Percentiles rank a stretch among this genome's conserved stretches.
Evolutionary conservation across 2,797 vertebrate genomes (phyloP).

Genomic region (Tangara arthus): DNA sequence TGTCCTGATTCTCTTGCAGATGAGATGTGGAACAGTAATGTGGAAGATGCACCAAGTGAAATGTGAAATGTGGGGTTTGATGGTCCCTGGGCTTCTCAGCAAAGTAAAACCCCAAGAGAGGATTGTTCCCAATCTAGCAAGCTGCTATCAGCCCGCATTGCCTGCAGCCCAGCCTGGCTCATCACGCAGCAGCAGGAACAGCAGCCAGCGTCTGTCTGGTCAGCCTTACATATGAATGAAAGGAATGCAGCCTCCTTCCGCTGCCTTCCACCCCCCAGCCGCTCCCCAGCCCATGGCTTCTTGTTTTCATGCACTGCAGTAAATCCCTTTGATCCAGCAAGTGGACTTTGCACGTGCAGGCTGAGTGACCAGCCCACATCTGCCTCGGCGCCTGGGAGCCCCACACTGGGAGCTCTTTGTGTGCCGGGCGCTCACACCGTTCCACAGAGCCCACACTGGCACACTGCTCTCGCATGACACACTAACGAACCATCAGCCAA

Average conservation of each 20-base stretch:
- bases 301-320: slow-evolving; percentile 1
- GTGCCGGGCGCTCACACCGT: not conserved
- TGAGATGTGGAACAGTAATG: not conserved
- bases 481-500: slow-evolving; percentile 30
- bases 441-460: slow-evolving; percentile 70
- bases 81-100: not conserved
- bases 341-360: not conserved
- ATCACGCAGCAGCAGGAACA: not conserved
- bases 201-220: slow-evolving; percentile 40
- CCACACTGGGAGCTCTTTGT: slow-evolving; percentile 31
- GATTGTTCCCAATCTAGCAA: not conserved
- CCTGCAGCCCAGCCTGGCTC: slow-evolving; percentile 15
- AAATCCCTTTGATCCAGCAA: slow-evolving; percentile 16
- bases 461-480: slow-evolving; percentile 11
- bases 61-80: not conserved
- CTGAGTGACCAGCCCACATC: not conserved
- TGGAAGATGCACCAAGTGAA: not conserved
- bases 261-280: not conserved
- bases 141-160: slow-evolving; percentile 10
- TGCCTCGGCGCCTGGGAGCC: not conserved
- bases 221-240: slow-evolving; percentile 26
- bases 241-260: slow-evolving; percentile 53
- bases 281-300: not conserved
- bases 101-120: not conserved
- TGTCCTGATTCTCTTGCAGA: not conserved